A percentile compares a stretch with the other conserved stretches of the same genome.
Evolutionary conservation across 64 coral and sea anemone genomes (phyloP).

Genomic region (Anthopleura sola): DNA sequence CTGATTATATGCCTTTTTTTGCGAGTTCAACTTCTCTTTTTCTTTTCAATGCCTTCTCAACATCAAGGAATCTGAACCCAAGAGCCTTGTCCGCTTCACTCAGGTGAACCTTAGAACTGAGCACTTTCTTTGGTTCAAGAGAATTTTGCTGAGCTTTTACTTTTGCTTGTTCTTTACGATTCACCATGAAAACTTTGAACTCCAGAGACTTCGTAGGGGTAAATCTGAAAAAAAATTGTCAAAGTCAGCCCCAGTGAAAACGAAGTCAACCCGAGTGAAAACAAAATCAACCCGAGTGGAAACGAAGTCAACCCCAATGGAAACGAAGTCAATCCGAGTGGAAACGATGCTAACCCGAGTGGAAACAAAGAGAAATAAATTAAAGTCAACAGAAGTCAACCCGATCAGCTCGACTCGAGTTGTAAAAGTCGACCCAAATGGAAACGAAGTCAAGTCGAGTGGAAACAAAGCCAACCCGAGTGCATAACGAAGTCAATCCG

Average conservation of each 20-base stretch:
- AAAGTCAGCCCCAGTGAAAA: neutral
- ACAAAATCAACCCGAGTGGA: too few relatives aligned
- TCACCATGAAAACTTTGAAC: constrained; percentile 55
- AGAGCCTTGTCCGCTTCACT: constrained; percentile 40
- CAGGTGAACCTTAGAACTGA: constrained; percentile 29
- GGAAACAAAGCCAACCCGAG: too few relatives aligned
- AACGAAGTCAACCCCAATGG: too few relatives aligned
- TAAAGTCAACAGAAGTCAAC: too few relatives aligned
- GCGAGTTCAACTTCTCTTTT: constrained; percentile 33
- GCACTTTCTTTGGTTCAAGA: constrained; percentile 29
- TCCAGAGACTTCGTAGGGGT: constrained; percentile 25
- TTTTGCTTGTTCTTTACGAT: constrained; percentile 23
- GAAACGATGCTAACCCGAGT: too few relatives aligned
- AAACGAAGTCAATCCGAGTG: too few relatives aligned
- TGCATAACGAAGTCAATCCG: too few relatives aligned
- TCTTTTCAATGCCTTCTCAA: constrained; percentile 39
- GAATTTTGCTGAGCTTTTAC: constrained; percentile 12
- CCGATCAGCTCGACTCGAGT: too few relatives aligned
- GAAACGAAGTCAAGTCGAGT: too few relatives aligned
- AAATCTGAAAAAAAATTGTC: constrained; percentile 13
- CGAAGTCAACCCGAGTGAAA: too few relatives aligned
- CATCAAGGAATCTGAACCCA: constrained; percentile 59
- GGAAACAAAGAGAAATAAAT: too few relatives aligned
- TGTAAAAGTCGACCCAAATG: too few relatives aligned
- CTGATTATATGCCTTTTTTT: neutral